These are phyloP conservation scores for Rapana venosa DNA, from an alignment of 2,888 invertebrate species.

Conservation along the genomic window DNA sequence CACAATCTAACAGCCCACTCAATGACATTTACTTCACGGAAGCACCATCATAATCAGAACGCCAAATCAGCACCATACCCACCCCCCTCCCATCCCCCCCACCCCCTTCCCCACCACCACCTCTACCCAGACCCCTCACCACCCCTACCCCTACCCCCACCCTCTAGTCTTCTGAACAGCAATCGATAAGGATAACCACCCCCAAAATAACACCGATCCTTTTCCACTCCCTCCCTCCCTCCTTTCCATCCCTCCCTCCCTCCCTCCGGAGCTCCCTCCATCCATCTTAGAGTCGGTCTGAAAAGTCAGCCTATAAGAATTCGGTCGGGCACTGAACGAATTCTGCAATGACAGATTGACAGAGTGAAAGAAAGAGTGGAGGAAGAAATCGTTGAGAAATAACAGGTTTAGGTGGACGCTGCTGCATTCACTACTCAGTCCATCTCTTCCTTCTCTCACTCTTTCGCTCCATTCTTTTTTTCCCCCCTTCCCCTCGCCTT, in stretches of 20 bases:
- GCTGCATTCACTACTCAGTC: neutral
- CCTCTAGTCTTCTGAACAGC: neutral
- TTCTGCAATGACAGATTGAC: neutral
- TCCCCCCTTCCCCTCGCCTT: neutral
- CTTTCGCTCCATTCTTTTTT: neutral
- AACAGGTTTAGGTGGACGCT: neutral
- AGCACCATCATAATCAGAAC: no score
- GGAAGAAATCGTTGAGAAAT: neutral
- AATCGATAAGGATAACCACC: neutral
- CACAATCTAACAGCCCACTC: no score
- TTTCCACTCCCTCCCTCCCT: no score
- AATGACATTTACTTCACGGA: no score
- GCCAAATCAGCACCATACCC: no score
- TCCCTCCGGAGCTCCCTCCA: no score
- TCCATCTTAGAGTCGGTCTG: no score
- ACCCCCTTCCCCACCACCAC: neutral
- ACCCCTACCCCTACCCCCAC: neutral
- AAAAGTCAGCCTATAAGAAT: neutral
- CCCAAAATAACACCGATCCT: neutral
- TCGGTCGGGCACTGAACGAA: constrained; percentile 29
- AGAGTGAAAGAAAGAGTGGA: constrained; percentile 28
- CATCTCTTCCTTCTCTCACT: neutral
- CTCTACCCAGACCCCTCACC: neutral
- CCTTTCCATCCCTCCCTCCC: no score
- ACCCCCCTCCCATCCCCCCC: neutral